Conservation (phyloP, 2,113 vertebrate genomes). For the Beaufortia kweichowensis region DNA sequence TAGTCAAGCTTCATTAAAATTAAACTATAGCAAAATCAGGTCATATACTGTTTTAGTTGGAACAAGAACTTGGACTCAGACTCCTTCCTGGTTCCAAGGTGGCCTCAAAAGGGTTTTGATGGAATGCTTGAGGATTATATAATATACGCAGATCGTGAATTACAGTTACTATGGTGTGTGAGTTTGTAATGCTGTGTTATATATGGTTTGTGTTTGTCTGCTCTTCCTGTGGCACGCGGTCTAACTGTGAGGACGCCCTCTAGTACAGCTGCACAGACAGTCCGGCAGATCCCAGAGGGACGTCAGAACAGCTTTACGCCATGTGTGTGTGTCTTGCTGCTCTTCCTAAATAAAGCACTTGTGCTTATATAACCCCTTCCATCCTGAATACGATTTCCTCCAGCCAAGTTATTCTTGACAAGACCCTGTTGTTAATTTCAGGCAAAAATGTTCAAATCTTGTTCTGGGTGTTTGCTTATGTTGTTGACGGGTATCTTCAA, state of each 20-base stretch:
- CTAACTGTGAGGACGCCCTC: background rate
- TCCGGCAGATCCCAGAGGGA: slow-evolving; percentile 1
- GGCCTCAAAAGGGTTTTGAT: slow-evolving; percentile 4
- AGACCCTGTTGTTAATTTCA: background rate
- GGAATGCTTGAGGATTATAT: slow-evolving; percentile 26
- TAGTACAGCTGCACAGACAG: slow-evolving; percentile 9
- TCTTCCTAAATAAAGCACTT: slow-evolving; percentile 27
- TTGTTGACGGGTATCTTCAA: slow-evolving; percentile 28
- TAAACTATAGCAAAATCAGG: slow-evolving; percentile 24
- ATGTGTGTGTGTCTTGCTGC: slow-evolving; percentile 2
- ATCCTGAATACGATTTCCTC: slow-evolving; percentile 14
- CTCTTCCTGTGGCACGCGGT: slow-evolving; percentile 15
- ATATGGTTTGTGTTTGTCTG: slow-evolving; percentile 39
- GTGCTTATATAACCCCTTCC: slow-evolving; percentile 18
- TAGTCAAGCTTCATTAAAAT: slow-evolving; percentile 19
- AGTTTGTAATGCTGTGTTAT: slow-evolving; percentile 40
- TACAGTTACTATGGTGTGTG: slow-evolving; percentile 48
- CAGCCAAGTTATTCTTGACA: slow-evolving; percentile 29
- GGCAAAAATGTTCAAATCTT: slow-evolving; percentile 10
- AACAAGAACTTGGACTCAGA: background rate
- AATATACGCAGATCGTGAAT: slow-evolving; percentile 38
- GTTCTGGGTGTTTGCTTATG: slow-evolving; percentile 15
- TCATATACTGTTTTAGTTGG: slow-evolving; percentile 25
- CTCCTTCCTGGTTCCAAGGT: slow-evolving; percentile 10
- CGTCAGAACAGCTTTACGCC: slow-evolving; percentile 28